Percentiles rank a stretch among this genome's conserved stretches.
phyloP scores from a whole-genome alignment of 2,797 vertebrate species.

The Pitangus sulphuratus region DNA sequence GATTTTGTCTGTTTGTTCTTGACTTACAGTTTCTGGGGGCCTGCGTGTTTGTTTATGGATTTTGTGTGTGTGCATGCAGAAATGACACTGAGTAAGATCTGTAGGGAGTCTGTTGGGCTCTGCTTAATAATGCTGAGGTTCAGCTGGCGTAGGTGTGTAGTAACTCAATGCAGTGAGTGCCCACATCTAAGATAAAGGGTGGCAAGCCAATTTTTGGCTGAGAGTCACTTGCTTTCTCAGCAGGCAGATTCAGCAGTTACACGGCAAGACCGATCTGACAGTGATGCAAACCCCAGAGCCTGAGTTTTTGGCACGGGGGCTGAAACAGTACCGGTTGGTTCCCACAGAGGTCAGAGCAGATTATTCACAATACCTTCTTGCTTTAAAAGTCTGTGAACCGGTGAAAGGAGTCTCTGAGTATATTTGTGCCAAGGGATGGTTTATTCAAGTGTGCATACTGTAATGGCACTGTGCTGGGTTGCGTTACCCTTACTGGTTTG shows the following conservation, averaged over 20 bases:
- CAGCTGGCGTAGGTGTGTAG: not conserved
- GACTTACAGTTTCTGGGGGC: not conserved
- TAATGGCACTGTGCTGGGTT: not conserved
- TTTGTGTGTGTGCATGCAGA: not conserved
- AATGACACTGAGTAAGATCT: not conserved
- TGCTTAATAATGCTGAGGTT: not conserved
- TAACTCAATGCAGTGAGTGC: not conserved
- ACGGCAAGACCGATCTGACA: accelerated
- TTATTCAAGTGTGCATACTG: not conserved
- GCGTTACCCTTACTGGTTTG: not conserved
- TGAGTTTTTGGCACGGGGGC: not conserved
- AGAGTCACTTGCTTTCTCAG: not conserved
- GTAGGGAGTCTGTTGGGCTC: not conserved
- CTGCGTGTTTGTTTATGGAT: not conserved
- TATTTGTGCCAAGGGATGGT: not conserved
- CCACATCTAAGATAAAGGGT: not conserved
- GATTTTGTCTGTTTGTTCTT: not conserved
- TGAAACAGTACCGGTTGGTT: not conserved
- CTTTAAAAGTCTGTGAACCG: not conserved
- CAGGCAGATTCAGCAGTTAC: not conserved
- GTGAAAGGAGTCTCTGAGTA: not conserved
- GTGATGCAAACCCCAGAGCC: not conserved
- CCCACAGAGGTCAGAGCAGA: not conserved
- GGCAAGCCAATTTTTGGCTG: not conserved
- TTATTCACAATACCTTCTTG: accelerated